Percentiles rank a stretch among this genome's conserved stretches.
Evolutionary conservation across 2,797 vertebrate species (phyloP).

Genomic region (Alcedo quadribrachys): DNA sequence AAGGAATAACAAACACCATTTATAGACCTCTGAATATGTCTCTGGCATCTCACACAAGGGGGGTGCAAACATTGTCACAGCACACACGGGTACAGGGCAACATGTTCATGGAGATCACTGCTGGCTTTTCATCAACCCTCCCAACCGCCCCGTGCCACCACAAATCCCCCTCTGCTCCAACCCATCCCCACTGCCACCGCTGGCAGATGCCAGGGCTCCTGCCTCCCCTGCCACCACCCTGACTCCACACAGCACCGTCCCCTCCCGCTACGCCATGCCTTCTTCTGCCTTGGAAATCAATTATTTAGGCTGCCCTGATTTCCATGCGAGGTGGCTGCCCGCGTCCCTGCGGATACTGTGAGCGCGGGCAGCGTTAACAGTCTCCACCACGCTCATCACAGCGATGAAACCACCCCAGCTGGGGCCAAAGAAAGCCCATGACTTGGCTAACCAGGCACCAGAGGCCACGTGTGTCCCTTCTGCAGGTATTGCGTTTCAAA

Average conservation of each 20-base stretch:
- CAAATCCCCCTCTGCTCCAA: not conserved
- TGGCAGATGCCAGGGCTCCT: not conserved
- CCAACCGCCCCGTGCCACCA: fast-evolving
- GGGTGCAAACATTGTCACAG: not conserved
- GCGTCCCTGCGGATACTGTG: not conserved
- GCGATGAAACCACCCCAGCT: not conserved
- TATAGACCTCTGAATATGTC: not conserved
- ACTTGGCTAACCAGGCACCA: not conserved
- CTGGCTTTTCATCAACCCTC: not conserved
- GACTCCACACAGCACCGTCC: not conserved
- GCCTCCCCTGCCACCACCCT: not conserved
- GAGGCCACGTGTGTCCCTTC: not conserved
- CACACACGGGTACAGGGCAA: not conserved
- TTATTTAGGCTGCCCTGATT: constrained; percentile 61
- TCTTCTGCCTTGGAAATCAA: constrained; percentile 24
- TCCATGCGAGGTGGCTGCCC: not conserved
- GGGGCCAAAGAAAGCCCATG: not conserved
- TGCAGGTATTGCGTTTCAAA: not conserved
- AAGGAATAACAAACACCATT: not conserved
- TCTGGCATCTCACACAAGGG: not conserved
- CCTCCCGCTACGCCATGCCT: not conserved
- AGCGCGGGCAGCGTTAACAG: not conserved
- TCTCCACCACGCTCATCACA: fast-evolving
- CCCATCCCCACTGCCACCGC: fast-evolving
- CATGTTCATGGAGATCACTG: fast-evolving